Evolutionary conservation across 2,113 vertebrate genomes (phyloP).

Genomic region (Furnarius figulus): DNA sequence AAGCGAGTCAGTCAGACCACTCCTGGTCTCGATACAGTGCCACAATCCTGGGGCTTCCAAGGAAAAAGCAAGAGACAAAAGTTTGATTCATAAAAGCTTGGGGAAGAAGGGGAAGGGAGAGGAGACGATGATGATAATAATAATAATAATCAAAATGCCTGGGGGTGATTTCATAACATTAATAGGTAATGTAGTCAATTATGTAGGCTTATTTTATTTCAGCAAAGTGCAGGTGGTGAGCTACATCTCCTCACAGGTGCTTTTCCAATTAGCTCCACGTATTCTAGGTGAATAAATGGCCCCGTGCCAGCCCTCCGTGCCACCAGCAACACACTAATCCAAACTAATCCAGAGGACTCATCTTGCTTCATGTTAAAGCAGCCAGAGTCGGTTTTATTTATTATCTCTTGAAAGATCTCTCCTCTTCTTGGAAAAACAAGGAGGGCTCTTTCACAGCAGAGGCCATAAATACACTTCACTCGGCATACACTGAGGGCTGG

Average conservation of each 20-base stretch:
- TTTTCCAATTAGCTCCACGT: conserved; percentile 67
- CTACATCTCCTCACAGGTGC: conserved; percentile 54
- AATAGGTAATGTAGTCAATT: conserved; percentile 64
- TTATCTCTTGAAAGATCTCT: conserved; percentile 52
- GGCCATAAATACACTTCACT: conserved; percentile 19
- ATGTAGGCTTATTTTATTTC: conserved; percentile 65
- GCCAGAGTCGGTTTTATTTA: conserved; percentile 26
- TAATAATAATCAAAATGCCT: conserved; percentile 13
- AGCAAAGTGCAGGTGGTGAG: conserved; percentile 67
- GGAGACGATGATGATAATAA: neutral
- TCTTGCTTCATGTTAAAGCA: conserved; percentile 49
- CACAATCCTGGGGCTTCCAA: neutral
- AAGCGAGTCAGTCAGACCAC: neutral
- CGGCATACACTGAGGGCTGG: neutral
- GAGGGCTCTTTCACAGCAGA: neutral
- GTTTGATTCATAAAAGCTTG: conserved; percentile 33
- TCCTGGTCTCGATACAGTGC: neutral
- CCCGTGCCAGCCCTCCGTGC: conserved; percentile 2
- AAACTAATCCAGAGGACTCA: conserved; percentile 52
- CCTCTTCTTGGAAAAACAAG: conserved; percentile 33
- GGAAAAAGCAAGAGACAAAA: neutral
- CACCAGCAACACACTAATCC: conserved; percentile 62
- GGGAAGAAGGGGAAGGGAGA: neutral
- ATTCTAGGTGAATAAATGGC: conserved; percentile 68
- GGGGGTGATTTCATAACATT: conserved; percentile 62